Base-by-base conservation (phyloP, 2,888 invertebrate genomes). In the Drosophila mimetica region DNA sequence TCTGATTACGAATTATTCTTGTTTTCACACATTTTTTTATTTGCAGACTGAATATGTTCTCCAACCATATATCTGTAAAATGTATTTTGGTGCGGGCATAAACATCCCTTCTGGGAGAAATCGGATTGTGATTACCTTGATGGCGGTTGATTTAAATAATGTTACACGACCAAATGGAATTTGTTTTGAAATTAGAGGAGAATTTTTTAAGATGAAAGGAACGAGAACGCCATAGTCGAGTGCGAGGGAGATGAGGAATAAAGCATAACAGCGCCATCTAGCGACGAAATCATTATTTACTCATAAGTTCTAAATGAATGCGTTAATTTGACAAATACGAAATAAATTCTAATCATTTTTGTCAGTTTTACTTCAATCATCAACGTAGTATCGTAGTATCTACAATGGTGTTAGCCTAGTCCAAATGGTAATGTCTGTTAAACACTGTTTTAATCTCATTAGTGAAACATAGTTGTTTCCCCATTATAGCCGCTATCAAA, bases 401-500 rank as follows among this genome's bases (percentile, higher is more conserved):
- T 18, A 4, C 3, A 16, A 1, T 16, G 1, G 1, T 4, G 8
- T 2, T 37, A 1, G 5, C 1, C 41, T 7, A 41, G 1, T 13
- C 41, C 0, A 20, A 16, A 13, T 18, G 13, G n/a, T n/a, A 44
- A 44, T 28, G 11, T 6, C 44, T 16, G 28, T 4, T 55, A 8
- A 32, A 13, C 14, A 7, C 22, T 5, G 7, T 37, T 55, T 22
- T 39, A 16, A 46, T 25, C 46, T 58, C 37, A 39, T 58, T 61
- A 58, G 37, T 37, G 11, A 50, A 30, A 30, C 9, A 9, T 11
- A 28, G 7, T 37, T n/a, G 18, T 42, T 18, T 2, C 8, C n/a
- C 28, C 4, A 36, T 34, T n/a, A 36, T 3, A 7, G n/a, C 8
- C 11, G 13, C 42, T 57, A 64, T 63, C 18, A 51, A 51, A 44